Conservation (phyloP, 2,113 vertebrate species). For the Gnathochromis pfefferi region DNA sequence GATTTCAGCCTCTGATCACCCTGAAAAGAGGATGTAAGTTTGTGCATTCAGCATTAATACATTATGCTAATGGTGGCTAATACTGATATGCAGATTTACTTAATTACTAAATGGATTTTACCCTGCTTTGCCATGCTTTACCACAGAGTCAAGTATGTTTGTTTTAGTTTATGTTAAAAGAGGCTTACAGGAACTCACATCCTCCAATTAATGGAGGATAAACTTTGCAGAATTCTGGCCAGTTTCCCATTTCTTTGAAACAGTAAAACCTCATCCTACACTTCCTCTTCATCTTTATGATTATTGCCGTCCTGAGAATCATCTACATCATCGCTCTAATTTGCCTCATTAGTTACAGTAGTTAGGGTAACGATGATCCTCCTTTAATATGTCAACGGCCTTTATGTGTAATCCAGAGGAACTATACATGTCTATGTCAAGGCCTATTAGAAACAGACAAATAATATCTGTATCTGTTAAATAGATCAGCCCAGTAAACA, state of each 20-base stretch:
- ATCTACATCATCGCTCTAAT: constrained; percentile 46
- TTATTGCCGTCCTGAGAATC: constrained; percentile 39
- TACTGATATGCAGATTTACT: constrained; percentile 73
- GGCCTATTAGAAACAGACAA: constrained; percentile 29
- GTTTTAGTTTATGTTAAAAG: constrained; percentile 59
- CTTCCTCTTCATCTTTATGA: constrained; percentile 39
- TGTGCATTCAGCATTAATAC: constrained; percentile 60
- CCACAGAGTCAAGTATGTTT: constrained; percentile 63
- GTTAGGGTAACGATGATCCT: constrained; percentile 52
- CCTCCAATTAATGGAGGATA: constrained; percentile 52
- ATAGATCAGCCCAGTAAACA: constrained; percentile 42
- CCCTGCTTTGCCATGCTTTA: constrained; percentile 46
- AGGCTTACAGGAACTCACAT: constrained; percentile 49
- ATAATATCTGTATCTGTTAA: constrained; percentile 16
- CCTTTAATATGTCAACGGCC: constrained; percentile 39
- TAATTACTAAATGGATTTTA: constrained; percentile 69
- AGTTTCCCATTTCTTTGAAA: constrained; percentile 29
- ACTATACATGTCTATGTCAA: constrained; percentile 4
- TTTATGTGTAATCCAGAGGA: constrained; percentile 41
- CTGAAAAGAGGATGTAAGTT: constrained; percentile 54
- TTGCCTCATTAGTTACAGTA: constrained; percentile 63
- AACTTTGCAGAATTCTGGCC: constrained; percentile 49
- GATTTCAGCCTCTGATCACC: constrained; percentile 57
- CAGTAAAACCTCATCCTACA: constrained; percentile 37
- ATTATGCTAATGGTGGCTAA: constrained; percentile 69